A percentile compares a stretch with the other conserved stretches of the same genome.
These are phyloP conservation scores for Protobothrops flavoviridis DNA, from an alignment of 2,113 vertebrate species.

Conservation along the genomic window DNA sequence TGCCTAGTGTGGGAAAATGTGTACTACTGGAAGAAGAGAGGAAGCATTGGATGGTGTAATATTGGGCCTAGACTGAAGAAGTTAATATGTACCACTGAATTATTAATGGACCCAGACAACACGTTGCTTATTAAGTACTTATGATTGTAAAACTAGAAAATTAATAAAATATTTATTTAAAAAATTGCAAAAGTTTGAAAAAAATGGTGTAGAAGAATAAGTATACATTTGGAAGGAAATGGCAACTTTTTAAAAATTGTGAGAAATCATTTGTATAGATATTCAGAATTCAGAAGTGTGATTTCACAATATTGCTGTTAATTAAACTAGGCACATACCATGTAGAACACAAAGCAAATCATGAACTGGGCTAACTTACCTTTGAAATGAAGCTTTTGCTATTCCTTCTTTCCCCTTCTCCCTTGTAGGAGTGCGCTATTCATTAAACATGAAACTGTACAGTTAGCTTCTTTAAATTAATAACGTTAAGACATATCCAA, in stretches of 20 bases:
- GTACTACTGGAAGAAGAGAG: too few relatives aligned
- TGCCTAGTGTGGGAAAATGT: too few relatives aligned
- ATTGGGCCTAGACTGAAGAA: too few relatives aligned
- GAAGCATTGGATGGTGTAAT: too few relatives aligned
- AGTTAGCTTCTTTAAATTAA: not conserved
- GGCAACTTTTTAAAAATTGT: not conserved
- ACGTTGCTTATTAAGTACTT: too few relatives aligned
- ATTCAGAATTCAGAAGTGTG: not conserved
- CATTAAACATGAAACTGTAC: not conserved
- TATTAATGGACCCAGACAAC: too few relatives aligned
- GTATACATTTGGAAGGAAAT: not conserved
- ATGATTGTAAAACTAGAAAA: too few relatives aligned
- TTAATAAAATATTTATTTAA: too few relatives aligned
- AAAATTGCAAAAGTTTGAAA: not conserved
- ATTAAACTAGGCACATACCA: not conserved
- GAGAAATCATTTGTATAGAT: not conserved
- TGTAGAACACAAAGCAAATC: not conserved
- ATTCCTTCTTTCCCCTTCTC: not conserved
- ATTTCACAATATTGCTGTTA: not conserved
- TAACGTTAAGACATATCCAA: not conserved
- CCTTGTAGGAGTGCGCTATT: not conserved
- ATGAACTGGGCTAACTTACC: not conserved
- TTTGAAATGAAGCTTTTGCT: not conserved
- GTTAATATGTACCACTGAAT: too few relatives aligned
- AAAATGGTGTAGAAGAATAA: not conserved